Evolutionary conservation across 2,888 invertebrate genomes (phyloP), one percentile per base, ranked within the genome.

Genomic region (Conus canariensis): DNA sequence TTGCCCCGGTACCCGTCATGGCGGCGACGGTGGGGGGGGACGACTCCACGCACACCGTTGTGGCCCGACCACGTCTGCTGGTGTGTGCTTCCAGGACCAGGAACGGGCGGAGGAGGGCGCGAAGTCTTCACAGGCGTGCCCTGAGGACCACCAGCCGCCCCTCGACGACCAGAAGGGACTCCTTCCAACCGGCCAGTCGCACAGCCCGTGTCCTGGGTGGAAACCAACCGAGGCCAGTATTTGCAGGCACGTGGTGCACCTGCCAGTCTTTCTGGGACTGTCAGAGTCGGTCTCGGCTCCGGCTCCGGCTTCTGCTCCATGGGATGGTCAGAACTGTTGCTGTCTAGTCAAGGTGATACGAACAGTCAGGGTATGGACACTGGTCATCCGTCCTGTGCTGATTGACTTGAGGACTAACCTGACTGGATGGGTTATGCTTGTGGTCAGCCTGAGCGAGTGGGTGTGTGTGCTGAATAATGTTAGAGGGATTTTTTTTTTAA

Each of bases 371-470:
- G 86, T 86, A 85, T 87, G 30, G 30, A 82, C 30, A 30, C 82
- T 12, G 82, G 82, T 85, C 85, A 45, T 86, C 86, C 86, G 86
- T 86, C 86, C 86, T 59, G 86, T 86, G 64, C 59, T 86, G 86
- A 86, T 60, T 7, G 67, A 86, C 25, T 16, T 59, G 83, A 60
- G 70, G 19, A 87, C 59, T 64, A 85, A 7, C 59, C 60, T 60
- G 59, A 60, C 85, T 85, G 58, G 6, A 14, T 58, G 85, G 56
- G 30, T 16, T 83, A 8, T 83, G 56, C 10, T 10, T 83, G 83
- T 16, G 59, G 10, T 82, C 19, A 56, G 59, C 6, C 25, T 6
- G 60, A 85, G 45, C 9, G 64, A 85, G 16, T 30, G 85, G 4
- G 25, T n/a, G 60, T 80, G 30, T 80, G 77, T 22, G 12, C 22